Conservation (phyloP, 2,888 invertebrate genomes). For the Operophtera brumata region DNA sequence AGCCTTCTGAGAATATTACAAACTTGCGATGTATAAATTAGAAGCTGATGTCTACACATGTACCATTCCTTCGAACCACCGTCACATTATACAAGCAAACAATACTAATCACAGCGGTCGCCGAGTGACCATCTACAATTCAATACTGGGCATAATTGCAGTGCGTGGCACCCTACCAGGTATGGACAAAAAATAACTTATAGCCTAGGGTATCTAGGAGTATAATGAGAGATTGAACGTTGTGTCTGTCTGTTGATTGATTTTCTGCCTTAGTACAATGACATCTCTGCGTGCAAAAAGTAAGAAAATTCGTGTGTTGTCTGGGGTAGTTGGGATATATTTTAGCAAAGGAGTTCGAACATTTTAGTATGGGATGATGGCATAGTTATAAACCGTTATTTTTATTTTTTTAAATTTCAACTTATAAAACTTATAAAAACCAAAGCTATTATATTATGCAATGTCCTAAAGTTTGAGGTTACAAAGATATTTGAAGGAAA, state of each 20-base stretch:
- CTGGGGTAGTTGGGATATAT: not conserved
- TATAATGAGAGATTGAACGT: not conserved
- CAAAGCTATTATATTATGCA: too few species aligned
- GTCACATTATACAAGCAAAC: slow-evolving; percentile 42
- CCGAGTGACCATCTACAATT: slow-evolving; percentile 47
- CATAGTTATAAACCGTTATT: too few species aligned
- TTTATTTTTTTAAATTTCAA: too few species aligned
- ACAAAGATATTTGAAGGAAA: too few species aligned
- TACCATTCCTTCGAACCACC: slow-evolving; percentile 1
- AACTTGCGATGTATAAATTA: too few species aligned
- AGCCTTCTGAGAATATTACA: too few species aligned
- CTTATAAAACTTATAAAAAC: too few species aligned
- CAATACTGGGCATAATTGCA: slow-evolving; percentile 43
- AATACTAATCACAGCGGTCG: slow-evolving; percentile 32
- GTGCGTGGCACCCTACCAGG: slow-evolving; percentile 49
- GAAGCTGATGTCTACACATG: too few species aligned
- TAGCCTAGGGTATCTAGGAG: not conserved
- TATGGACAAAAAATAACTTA: slow-evolving; percentile 46
- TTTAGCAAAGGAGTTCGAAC: too few species aligned
- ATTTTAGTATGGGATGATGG: too few species aligned
- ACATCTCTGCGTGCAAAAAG: not conserved
- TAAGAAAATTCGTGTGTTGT: not conserved
- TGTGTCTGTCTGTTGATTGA: slow-evolving; percentile 6
- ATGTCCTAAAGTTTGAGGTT: too few species aligned
- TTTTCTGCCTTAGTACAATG: too few species aligned